phyloP scores from a whole-genome alignment of 2,888 invertebrate genomes.

The Megastigmus dorsalis region DNA sequence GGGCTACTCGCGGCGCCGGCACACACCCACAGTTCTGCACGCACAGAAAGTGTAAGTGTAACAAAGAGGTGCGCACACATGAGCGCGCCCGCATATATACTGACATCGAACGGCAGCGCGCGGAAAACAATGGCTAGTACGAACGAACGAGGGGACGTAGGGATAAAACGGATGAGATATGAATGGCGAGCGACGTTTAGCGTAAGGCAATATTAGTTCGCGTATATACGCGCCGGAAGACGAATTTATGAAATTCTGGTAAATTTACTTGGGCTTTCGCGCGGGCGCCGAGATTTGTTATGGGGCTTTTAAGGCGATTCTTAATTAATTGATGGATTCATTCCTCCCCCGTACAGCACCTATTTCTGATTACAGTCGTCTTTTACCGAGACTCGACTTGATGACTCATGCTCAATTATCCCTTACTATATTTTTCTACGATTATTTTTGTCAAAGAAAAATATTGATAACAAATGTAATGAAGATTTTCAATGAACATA shows the following conservation, averaged over 20 bases:
- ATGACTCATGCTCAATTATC: no score
- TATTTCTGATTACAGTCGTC: no score
- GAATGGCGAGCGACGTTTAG: constrained; percentile 32
- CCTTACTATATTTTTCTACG: no score
- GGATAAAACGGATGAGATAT: constrained; percentile 30
- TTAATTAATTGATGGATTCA: not conserved
- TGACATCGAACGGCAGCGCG: not conserved
- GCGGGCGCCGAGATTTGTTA: not conserved
- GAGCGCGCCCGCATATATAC: not conserved
- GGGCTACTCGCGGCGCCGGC: not conserved
- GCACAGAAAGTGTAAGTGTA: no score
- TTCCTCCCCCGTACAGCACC: no score
- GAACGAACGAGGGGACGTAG: not conserved
- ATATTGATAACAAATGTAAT: no score
- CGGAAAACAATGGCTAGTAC: constrained; percentile 14
- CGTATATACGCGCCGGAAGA: not conserved
- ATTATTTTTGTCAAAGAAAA: no score
- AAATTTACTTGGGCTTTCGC: not conserved
- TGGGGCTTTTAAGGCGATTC: not conserved
- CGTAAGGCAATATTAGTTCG: constrained; percentile 5
- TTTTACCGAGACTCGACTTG: no score
- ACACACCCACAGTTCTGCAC: no score
- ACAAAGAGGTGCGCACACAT: not conserved
- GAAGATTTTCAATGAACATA: no score
- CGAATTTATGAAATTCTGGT: constrained; percentile 17